Percentiles rank a stretch among this genome's conserved stretches.
These are phyloP conservation scores for Coracopsis vasa DNA, from an alignment of 2,113 vertebrate species.

Conservation along the genomic window DNA sequence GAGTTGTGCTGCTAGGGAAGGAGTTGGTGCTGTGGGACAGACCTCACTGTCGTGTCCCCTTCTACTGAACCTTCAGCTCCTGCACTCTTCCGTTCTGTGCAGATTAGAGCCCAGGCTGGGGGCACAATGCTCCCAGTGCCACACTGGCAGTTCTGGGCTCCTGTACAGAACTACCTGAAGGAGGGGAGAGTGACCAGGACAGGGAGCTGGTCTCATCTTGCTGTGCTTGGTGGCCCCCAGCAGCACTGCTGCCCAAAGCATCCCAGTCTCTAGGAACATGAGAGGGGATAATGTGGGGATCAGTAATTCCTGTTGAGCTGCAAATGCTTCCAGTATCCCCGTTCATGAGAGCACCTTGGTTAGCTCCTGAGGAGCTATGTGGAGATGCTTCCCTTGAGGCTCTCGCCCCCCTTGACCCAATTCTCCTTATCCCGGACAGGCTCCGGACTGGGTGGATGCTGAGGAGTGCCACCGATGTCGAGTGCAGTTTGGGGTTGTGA, in stretches of 20 bases:
- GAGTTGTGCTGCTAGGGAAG: slow-evolving; percentile 37
- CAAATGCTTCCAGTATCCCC: neutral
- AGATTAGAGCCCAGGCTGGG: neutral
- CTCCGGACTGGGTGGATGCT: slow-evolving; percentile 97
- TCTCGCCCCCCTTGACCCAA: neutral
- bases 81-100: rapidly evolving
- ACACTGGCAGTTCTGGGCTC: rapidly evolving
- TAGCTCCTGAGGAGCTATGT: neutral
- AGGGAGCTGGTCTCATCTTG: neutral
- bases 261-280: neutral
- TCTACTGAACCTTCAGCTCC: neutral
- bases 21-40: neutral
- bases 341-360: rapidly evolving
- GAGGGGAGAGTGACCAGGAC: neutral
- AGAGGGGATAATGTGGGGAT: neutral
- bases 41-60: neutral
- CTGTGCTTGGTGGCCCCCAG: neutral
- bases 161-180: rapidly evolving
- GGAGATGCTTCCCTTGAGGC: rapidly evolving
- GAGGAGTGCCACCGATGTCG: slow-evolving; percentile 97
- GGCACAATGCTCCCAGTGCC: neutral
- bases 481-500: slow-evolving; percentile 96
- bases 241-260: neutral
- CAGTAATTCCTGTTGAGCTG: neutral
- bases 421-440: slow-evolving; percentile 69